A percentile compares a stretch with the other conserved stretches of the same genome.
Conservation (phyloP, 2,888 invertebrate species). For the Cataglyphis livida region DNA sequence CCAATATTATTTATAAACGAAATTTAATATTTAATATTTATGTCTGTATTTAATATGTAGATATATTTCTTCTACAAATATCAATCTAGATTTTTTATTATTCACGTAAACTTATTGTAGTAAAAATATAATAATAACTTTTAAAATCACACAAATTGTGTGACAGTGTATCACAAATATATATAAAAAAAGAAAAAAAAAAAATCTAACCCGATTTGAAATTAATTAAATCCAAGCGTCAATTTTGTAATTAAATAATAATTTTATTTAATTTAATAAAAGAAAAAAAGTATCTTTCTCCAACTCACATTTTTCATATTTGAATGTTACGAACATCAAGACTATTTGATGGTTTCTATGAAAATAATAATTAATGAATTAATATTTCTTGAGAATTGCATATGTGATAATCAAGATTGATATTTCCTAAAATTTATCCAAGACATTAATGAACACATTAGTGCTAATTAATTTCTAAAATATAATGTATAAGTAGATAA, state of each 20-base stretch:
- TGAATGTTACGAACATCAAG: not conserved
- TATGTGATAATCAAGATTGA: not conserved
- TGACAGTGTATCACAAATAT: conserved; percentile 19
- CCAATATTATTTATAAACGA: not conserved
- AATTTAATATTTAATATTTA: not conserved
- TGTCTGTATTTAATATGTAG: not conserved
- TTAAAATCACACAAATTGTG: conserved; percentile 2
- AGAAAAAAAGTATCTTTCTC: not conserved
- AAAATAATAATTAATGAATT: not conserved
- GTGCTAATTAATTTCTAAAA: not conserved
- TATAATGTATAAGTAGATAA: not conserved
- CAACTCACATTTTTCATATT: not conserved
- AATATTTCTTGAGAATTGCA: not conserved
- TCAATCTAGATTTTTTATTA: conserved; percentile 7
- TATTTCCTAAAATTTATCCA: not conserved
- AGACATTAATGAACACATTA: not conserved
- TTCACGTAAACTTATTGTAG: conserved; percentile 18
- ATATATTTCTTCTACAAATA: not conserved
- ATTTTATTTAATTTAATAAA: conserved; percentile 1
- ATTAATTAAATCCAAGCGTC: not conserved
- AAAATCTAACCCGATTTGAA: conserved; percentile 26
- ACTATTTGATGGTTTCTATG: not conserved
- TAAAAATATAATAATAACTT: conserved; percentile 8
- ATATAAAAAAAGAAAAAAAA: conserved; percentile 8
- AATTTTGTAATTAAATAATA: not conserved